Evolutionary conservation across 2,888 invertebrate species (phyloP).

Genomic region (Sialis lutaria): DNA sequence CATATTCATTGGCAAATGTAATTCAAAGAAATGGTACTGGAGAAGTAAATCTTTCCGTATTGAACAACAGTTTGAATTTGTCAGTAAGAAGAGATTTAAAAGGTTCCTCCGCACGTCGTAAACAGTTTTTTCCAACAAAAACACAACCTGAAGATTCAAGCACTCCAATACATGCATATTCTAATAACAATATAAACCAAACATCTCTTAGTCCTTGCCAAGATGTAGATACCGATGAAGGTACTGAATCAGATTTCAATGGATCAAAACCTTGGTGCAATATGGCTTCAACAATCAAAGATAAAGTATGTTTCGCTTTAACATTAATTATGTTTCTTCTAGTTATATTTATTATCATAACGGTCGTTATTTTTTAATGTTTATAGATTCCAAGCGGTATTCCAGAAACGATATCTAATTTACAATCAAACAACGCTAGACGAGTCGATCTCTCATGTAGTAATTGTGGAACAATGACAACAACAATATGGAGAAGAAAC

Average conservation of each 20-base stretch:
- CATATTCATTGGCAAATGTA: neutral
- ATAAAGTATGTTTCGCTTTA: constrained; percentile 14
- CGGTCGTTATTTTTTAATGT: no score
- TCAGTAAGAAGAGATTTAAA: constrained; percentile 3
- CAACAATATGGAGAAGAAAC: constrained; percentile 95
- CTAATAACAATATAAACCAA: no score
- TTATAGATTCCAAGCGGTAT: no score
- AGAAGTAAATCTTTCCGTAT: neutral
- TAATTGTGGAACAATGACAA: constrained; percentile 94
- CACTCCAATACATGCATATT: neutral
- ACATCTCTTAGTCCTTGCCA: constrained; percentile 12
- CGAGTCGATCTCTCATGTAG: constrained; percentile 81
- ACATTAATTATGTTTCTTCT: constrained; percentile 4
- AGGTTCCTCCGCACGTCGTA: constrained; percentile 45
- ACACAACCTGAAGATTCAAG: constrained; percentile 13
- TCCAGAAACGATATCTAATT: no score
- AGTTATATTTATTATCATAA: no score
- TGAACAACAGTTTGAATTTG: constrained; percentile 2
- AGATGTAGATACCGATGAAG: constrained; percentile 12
- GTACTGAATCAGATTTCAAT: constrained; percentile 21
- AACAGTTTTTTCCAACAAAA: constrained; percentile 65
- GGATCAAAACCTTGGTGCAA: constrained; percentile 26
- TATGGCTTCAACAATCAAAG: constrained; percentile 19
- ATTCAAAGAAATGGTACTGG: neutral
- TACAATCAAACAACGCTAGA: constrained; percentile 17